Conservation (phyloP, 2,888 invertebrate species). For the Spialia ferax region DNA sequence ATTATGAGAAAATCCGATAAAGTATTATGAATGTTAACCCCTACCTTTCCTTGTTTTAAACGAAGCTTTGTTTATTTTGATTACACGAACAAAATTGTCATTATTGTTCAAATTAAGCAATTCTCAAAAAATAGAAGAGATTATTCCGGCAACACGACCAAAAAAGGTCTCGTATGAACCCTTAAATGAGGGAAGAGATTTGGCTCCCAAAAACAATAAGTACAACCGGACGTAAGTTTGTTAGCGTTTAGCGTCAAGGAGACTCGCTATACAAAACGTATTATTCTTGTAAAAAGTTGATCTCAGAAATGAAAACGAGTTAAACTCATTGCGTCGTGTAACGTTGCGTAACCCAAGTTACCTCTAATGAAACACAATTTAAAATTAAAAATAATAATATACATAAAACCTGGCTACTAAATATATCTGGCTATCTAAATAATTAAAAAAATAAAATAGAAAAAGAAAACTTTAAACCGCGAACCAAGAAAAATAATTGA, state of each 20-base stretch:
- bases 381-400: too few relatives aligned
- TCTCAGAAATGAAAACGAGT: constrained; percentile 14
- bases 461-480: too few relatives aligned
- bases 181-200: constrained; percentile 23
- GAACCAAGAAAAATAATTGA: too few relatives aligned
- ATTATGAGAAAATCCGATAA: too few relatives aligned
- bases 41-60: too few relatives aligned
- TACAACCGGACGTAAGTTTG: constrained; percentile 24
- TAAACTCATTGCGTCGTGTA: background rate
- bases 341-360: constrained; percentile 17
- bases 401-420: too few relatives aligned
- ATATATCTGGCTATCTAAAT: too few relatives aligned
- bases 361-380: too few relatives aligned
- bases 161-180: background rate
- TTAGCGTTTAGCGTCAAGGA: constrained; percentile 15
- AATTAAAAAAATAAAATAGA: too few relatives aligned
- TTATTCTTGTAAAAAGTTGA: constrained; percentile 39
- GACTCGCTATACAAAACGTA: constrained; percentile 28
- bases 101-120: background rate
- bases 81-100: too few relatives aligned
- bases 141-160: background rate
- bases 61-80: too few relatives aligned
- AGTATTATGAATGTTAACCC: too few relatives aligned
- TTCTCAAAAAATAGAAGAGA: background rate
- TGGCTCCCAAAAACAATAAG: constrained; percentile 35